These are phyloP conservation scores for Xiphophorus hellerii DNA, from an alignment of 2,113 vertebrate species.

Conservation along the genomic window DNA sequence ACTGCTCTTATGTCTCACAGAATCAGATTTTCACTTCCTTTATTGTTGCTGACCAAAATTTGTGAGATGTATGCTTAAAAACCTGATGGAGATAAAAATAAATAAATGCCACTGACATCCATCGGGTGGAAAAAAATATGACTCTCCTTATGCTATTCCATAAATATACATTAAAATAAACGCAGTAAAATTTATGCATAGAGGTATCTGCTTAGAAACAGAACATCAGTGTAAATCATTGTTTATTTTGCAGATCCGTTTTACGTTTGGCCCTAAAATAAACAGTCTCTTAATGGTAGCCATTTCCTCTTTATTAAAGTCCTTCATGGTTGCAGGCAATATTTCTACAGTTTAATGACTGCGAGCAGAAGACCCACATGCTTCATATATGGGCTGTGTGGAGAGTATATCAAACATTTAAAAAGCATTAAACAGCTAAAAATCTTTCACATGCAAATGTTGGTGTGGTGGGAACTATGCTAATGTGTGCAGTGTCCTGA, in stretches of 20 bases:
- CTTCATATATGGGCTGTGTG: not conserved
- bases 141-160: not conserved
- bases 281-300: slow-evolving; percentile 1
- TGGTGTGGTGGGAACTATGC: not conserved
- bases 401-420: not conserved
- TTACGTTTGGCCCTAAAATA: not conserved
- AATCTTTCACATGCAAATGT: not conserved
- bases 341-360: slow-evolving; percentile 6
- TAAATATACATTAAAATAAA: not conserved
- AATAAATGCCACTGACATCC: not conserved
- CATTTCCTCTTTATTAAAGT: slow-evolving; percentile 13
- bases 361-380: not conserved
- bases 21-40: too few species aligned
- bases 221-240: not conserved
- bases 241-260: not conserved
- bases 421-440: not conserved
- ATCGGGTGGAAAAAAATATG: not conserved
- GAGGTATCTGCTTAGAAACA: not conserved
- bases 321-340: slow-evolving; percentile 1
- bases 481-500: not conserved
- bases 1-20: too few species aligned
- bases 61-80: too few species aligned
- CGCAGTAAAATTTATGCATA: not conserved
- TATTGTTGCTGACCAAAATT: too few species aligned
- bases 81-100: not conserved